These are phyloP conservation scores for Forbesichthys agassizii DNA, from an alignment of 2,113 vertebrate species.

Conservation along the genomic window DNA sequence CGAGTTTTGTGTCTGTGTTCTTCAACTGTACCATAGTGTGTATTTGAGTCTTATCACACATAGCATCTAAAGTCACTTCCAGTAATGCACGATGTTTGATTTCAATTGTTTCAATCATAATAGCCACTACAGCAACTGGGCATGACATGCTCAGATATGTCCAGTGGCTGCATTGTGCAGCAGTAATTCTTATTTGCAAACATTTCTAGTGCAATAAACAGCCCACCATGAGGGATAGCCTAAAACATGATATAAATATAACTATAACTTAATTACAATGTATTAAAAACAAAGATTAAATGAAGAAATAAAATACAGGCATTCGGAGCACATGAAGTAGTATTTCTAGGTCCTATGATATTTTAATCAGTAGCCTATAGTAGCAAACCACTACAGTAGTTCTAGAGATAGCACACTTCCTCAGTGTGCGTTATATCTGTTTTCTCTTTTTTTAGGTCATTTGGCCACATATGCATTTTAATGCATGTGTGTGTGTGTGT, in stretches of 20 bases:
- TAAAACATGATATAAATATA: not conserved
- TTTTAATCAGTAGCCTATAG: too few relatives aligned
- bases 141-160: conserved; percentile 58
- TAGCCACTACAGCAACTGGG: conserved; percentile 52
- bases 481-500: too few relatives aligned
- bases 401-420: too few relatives aligned
- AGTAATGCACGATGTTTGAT: conserved; percentile 71
- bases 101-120: conserved; percentile 78
- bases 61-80: conserved; percentile 76
- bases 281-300: not conserved
- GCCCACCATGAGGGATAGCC: conserved; percentile 8
- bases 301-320: not conserved
- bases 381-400: too few relatives aligned
- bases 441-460: too few relatives aligned
- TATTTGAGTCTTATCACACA: conserved; percentile 70
- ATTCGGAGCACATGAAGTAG: too few relatives aligned
- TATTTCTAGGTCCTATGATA: too few relatives aligned
- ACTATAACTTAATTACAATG: not conserved
- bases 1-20: conserved; percentile 73
- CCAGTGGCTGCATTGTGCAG: conserved; percentile 72
- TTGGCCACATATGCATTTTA: too few relatives aligned
- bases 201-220: conserved; percentile 65
- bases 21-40: conserved; percentile 53
- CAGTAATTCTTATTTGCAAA: conserved; percentile 73
- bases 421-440: too few relatives aligned